Evolutionary conservation across 2,797 vertebrate species (phyloP).

Genomic region (Clamator glandarius): DNA sequence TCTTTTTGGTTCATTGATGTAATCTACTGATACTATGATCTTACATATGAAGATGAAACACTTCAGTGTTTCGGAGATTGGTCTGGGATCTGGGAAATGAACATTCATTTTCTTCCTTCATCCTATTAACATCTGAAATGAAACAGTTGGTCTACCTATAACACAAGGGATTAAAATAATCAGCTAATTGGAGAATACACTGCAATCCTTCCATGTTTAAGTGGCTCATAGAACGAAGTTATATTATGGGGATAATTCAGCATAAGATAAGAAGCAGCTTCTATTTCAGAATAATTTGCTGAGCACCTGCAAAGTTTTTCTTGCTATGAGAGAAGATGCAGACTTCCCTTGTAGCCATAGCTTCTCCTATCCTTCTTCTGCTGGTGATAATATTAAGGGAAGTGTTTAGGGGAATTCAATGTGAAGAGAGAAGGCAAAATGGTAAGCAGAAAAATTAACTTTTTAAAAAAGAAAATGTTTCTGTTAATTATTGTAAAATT

Average conservation of each 20-base stretch:
- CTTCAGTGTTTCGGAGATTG: background rate
- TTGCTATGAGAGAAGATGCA: background rate
- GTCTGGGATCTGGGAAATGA: background rate
- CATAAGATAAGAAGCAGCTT: background rate
- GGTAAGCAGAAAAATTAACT: background rate
- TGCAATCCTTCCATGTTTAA: background rate
- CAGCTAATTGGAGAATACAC: background rate
- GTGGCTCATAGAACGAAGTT: background rate
- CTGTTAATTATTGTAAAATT: background rate
- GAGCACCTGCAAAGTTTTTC: background rate
- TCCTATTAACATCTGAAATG: background rate
- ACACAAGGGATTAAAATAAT: background rate
- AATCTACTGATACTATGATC: background rate
- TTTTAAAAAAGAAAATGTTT: accelerated
- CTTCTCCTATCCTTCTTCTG: background rate
- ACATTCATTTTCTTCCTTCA: background rate
- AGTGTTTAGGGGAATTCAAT: background rate
- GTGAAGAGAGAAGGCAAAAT: background rate
- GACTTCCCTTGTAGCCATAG: background rate
- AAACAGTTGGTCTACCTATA: background rate
- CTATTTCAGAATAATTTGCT: background rate
- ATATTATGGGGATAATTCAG: background rate
- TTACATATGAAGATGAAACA: background rate
- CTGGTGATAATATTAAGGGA: background rate
- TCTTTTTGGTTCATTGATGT: background rate